Conservation (phyloP, 2,797 vertebrate species). For the Rhadinocentrus ornatus region DNA sequence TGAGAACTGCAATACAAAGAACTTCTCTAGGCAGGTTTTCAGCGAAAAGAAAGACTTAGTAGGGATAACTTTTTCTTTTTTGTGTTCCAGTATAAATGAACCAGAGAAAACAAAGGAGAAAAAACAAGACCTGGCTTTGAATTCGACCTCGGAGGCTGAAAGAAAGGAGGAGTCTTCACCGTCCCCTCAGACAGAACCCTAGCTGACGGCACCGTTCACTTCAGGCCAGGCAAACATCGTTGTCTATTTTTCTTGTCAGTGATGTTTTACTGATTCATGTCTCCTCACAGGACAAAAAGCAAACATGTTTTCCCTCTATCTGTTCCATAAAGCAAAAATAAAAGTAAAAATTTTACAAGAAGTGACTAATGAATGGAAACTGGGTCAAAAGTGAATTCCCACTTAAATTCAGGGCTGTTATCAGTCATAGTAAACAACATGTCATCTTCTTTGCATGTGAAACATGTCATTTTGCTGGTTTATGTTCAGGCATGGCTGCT, state of each 20-base stretch:
- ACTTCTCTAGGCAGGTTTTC: neutral
- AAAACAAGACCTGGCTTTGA: conserved; percentile 77
- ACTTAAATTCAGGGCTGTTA: conserved; percentile 16
- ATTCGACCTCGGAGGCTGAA: conserved; percentile 57
- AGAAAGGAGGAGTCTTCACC: conserved; percentile 67
- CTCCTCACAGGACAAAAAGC: neutral
- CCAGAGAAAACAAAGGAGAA: conserved; percentile 67
- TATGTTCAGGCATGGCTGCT: conserved; percentile 16
- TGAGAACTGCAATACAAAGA: conserved; percentile 36
- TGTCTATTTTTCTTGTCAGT: conserved; percentile 1
- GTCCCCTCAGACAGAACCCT: conserved; percentile 59
- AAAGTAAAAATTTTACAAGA: neutral
- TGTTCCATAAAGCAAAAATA: conserved; percentile 4
- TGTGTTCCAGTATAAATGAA: conserved; percentile 73
- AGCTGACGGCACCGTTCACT: conserved; percentile 13
- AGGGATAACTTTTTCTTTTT: conserved; percentile 18
- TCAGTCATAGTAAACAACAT: conserved; percentile 6
- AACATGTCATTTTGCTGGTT: conserved; percentile 39
- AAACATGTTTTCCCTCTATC: conserved; percentile 15
- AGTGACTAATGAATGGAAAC: neutral
- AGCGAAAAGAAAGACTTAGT: neutral
- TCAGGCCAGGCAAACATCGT: conserved; percentile 1
- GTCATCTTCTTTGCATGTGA: conserved; percentile 35
- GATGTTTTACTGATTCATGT: conserved; percentile 15
- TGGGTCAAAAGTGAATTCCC: neutral